Conservation (phyloP, 2,888 invertebrate species). For the Archips xylosteana region DNA sequence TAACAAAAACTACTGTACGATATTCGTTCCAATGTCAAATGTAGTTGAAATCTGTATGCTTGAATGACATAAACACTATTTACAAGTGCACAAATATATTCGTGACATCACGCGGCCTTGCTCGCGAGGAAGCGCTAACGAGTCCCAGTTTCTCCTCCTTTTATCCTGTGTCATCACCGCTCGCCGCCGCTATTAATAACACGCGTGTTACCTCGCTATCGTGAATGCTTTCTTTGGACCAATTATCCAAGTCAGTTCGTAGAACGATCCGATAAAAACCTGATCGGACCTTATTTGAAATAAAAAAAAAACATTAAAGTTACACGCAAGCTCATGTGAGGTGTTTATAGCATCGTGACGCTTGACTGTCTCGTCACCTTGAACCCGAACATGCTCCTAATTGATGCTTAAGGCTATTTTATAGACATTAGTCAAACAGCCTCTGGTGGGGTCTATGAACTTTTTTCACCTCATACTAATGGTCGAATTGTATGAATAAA, state of each 20-base stretch:
- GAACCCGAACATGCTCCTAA: conserved; percentile 70
- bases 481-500: conserved; percentile 22
- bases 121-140: conserved; percentile 68
- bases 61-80: conserved; percentile 52
- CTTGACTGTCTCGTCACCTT: conserved; percentile 62
- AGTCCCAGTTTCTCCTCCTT: conserved; percentile 77
- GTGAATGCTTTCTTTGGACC: conserved; percentile 45
- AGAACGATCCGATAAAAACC: conserved; percentile 55
- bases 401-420: conserved; percentile 63
- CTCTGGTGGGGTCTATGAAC: conserved; percentile 50
- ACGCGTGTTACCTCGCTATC: conserved; percentile 45
- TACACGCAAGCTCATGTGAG: conserved; percentile 40
- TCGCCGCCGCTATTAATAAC: conserved; percentile 70
- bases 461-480: conserved; percentile 36
- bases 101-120: conserved; percentile 82
- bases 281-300: conserved; percentile 50
- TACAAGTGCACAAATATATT: conserved; percentile 64
- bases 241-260: conserved; percentile 54
- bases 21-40: not conserved
- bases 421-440: conserved; percentile 49
- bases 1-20: not conserved
- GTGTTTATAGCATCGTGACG: conserved; percentile 36
- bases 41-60: not conserved
- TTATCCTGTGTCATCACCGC: conserved; percentile 79
- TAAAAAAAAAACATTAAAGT: conserved; percentile 49